These are phyloP conservation scores for Leptodirus hochenwartii DNA, from an alignment of 2,888 invertebrate species.

Conservation along the genomic window DNA sequence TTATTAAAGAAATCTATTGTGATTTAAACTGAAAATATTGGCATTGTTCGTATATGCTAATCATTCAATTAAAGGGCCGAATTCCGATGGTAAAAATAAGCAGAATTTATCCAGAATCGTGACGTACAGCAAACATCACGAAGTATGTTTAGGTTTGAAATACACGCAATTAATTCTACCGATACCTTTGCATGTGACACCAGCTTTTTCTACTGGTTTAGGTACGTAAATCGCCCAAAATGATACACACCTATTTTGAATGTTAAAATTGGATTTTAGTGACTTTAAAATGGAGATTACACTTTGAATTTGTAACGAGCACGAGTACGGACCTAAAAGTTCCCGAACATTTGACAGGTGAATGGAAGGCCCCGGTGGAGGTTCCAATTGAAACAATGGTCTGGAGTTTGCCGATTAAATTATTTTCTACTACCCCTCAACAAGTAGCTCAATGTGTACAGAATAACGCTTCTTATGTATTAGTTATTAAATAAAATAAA, in stretches of 20 bases:
- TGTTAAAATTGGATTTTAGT: conserved; percentile 35
- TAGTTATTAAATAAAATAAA: conserved; percentile 10
- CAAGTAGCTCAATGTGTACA: conserved; percentile 52
- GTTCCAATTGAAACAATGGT: conserved; percentile 95
- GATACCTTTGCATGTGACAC: conserved; percentile 87
- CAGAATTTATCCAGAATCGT: too few species aligned
- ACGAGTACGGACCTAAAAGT: conserved; percentile 34
- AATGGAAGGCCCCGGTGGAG: conserved; percentile 71
- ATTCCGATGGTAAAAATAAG: too few species aligned
- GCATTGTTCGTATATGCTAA: too few species aligned
- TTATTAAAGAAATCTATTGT: too few species aligned
- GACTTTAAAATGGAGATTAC: conserved; percentile 79
- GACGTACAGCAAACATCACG: conserved; percentile 81
- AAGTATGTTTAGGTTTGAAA: conserved; percentile 74
- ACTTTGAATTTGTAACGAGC: conserved; percentile 94
- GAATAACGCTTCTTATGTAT: conserved; percentile 13
- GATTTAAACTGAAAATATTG: too few species aligned
- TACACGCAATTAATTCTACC: conserved; percentile 84
- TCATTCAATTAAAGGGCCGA: too few species aligned
- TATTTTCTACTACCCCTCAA: conserved; percentile 79
- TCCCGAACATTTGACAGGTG: conserved; percentile 37
- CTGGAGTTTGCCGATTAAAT: conserved; percentile 91
- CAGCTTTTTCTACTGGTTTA: conserved; percentile 83
- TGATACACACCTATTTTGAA: conserved; percentile 5
- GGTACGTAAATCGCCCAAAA: conserved; percentile 28